Evolutionary conservation across 1,140 invertebrate species (phyloP), one percentile per base, ranked within the genome.

Genomic region (Microplitis mediator): DNA sequence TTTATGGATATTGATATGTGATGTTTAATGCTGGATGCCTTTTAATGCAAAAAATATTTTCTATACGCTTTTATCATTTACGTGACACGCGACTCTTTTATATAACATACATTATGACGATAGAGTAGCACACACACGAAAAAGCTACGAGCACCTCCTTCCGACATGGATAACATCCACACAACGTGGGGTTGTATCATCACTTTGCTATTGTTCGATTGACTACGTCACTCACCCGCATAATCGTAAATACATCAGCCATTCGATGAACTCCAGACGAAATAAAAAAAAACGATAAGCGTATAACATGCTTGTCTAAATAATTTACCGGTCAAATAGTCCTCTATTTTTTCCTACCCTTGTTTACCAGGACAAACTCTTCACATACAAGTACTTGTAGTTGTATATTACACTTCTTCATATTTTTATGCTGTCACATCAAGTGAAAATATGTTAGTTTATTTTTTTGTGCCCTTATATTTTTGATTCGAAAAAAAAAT

Each of bases 221-320:
- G 50, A 71, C 69, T 71, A 61, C 69, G 61, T 71, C 69, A 71
- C 69, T 71, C 61, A 64, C 50, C 61, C 69, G 66, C 74, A 71
- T 71, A 45, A 74, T 73, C 72, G 66, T 77, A 77, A 77, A 75
- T 61, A 74, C 73, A 74, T 71, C 63, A 69, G 69, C 62, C 61
- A 50, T 68, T 32, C 54, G 69, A 71, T 32, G 45, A 71, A 31
- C 8, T 51, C n/a, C 50, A 54, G 45, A 36, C 61, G 45, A 64
- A 71, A 62, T 6, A 65, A 51, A 65, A 65, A 65, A 65, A 65
- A 39, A 63, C 11, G 14, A 34, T 31, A 51, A 71, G 45, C 61
- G n/a, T 71, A 51, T 71, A 52, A 64, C 69, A 70, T 39, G 60
- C 34, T 34, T 63, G 60, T 70, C 69, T 35, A 52, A 64, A 71